Evolutionary conservation across 2,113 vertebrate genomes (phyloP), one percentile per base, ranked within the genome.

Genomic region (Chaetodon trifascialis): DNA sequence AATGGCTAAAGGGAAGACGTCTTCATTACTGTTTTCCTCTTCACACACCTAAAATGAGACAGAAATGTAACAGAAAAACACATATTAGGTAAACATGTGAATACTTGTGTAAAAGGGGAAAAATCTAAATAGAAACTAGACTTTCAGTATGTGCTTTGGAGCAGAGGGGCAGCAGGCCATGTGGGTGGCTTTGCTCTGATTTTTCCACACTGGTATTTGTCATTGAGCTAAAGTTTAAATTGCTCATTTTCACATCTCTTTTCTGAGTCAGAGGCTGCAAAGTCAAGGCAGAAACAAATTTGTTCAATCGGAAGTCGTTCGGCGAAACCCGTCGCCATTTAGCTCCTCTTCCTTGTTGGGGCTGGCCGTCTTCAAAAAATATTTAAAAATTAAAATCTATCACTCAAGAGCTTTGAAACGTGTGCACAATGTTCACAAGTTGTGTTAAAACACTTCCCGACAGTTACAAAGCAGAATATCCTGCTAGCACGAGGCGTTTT

Each of bases 1-100:
- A 94, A 99, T 97, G 88, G 98, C 97, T 94, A 99, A 88, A 74
- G 97, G 97, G 84, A 99, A 99, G 82, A 99, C 97, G 19, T 98
- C 97, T 90, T 98, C 97, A 88, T 97, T 97, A 25, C 96, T 96
- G 83, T 96, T 97, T 94, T 98, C 97, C 69, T 97, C 97, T 89
- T 99, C 98, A 55, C 98, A 99, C 64, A 99, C 98, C 98, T 99
- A 81, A 47, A 81, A 74, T 69, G 51, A 72, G 5, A 87, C 19
- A 76, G 17, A 68, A 54, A 76, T 12, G 62, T 1, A 51, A 64
- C 17, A 74, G 15, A 49, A 44, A 34, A n/a, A 36, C 11, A 30
- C 21, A 40, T 4, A n/a, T 60, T 19, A 47, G 38, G 0, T 47
- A 51, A 23, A 23, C 4, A 56, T 25, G 1, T 25, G 11, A 6